Evolutionary conservation across 2,797 vertebrate species (phyloP).

Genomic region (Takifugu ocellatus): DNA sequence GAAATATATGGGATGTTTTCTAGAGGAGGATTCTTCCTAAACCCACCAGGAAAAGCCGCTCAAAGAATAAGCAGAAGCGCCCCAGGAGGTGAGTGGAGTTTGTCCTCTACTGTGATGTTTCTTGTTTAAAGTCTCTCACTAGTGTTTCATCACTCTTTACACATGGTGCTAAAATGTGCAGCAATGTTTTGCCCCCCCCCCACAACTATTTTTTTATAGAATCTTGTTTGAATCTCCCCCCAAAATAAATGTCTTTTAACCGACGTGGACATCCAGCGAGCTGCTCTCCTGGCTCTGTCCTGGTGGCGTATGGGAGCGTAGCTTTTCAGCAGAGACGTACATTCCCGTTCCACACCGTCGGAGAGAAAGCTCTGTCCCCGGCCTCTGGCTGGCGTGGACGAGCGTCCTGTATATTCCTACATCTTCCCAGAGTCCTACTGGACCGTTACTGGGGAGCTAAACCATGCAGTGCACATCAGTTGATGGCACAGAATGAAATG

Average conservation of each 20-base stretch:
- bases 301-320: conserved; percentile 82
- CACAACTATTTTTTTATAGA: too few relatives aligned
- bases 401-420: conserved; percentile 74
- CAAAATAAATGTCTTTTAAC: neutral
- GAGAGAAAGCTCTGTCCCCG: conserved; percentile 48
- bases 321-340: conserved; percentile 64
- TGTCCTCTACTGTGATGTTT: neutral
- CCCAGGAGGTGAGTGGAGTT: conserved; percentile 85
- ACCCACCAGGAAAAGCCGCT: conserved; percentile 97
- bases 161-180: neutral
- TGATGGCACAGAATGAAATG: neutral
- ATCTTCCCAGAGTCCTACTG: conserved; percentile 66
- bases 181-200: neutral
- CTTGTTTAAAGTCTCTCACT: neutral
- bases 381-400: conserved; percentile 48
- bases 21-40: conserved; percentile 98
- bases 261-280: conserved; percentile 76
- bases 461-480: conserved; percentile 68
- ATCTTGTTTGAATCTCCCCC: neutral
- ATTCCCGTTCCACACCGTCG: conserved; percentile 70
- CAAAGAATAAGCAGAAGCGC: conserved; percentile 97
- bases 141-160: neutral
- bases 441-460: conserved; percentile 71
- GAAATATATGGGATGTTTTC: conserved; percentile 12
- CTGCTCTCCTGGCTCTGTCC: conserved; percentile 84